phyloP scores from a whole-genome alignment of 2,888 invertebrate species.

The Hyalella azteca region DNA sequence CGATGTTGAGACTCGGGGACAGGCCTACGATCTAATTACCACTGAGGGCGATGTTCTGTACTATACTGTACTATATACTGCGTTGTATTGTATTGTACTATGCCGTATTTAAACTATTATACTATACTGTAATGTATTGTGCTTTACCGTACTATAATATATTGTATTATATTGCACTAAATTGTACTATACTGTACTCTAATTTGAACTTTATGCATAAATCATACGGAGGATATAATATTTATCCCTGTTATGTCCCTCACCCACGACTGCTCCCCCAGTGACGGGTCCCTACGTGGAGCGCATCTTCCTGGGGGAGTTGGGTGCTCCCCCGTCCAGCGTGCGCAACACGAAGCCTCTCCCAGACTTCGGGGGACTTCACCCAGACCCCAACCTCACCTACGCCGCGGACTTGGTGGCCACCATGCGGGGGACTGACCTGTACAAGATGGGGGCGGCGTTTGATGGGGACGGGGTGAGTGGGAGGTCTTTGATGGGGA shows the following conservation, averaged over 20 bases:
- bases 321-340: conserved; percentile 70
- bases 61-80: no score
- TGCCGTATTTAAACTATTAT: no score
- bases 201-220: no score
- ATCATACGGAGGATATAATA: no score
- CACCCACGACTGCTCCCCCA: conserved; percentile 65
- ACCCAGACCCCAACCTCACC: conserved; percentile 95
- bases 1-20: no score
- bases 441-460: conserved; percentile 86
- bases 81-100: no score
- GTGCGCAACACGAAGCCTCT: conserved; percentile 81
- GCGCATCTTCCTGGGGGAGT: conserved; percentile 83
- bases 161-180: no score
- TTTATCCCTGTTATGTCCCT: neutral
- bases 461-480: conserved; percentile 95
- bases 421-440: conserved; percentile 69
- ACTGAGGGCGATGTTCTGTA: no score
- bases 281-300: conserved; percentile 96
- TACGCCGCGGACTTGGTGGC: conserved; percentile 82
- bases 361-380: conserved; percentile 92
- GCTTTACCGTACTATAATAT: no score
- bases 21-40: no score
- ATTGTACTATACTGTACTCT: no score
- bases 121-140: no score
- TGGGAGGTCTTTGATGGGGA: conserved; percentile 40